Conservation (phyloP, 2,113 vertebrate genomes). For the Erinaceus europaeus region DNA sequence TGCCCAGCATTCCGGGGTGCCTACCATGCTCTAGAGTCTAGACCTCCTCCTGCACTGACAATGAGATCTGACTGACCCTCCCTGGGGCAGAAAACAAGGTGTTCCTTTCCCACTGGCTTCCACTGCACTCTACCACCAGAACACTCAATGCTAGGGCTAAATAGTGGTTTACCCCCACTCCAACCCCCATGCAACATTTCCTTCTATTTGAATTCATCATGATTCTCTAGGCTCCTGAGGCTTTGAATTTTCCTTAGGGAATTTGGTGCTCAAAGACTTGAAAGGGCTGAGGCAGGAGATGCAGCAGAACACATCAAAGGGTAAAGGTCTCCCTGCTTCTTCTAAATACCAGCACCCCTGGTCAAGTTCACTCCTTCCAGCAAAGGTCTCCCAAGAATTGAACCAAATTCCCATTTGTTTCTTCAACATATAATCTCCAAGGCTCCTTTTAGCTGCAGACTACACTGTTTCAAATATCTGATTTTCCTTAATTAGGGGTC, state of each 20-base stretch:
- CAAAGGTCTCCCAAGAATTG: neutral
- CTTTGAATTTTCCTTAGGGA: no score
- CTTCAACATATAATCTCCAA: neutral
- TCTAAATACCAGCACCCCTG: neutral
- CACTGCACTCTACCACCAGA: neutral
- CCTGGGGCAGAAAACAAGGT: neutral
- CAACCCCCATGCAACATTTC: no score
- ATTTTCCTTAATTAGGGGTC: neutral
- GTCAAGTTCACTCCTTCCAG: neutral
- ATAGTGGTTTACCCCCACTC: no score
- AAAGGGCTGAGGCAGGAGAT: neutral
- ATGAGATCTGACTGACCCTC: neutral
- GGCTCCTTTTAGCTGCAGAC: neutral
- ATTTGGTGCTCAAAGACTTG: no score
- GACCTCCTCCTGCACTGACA: neutral
- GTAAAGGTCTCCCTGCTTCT: neutral
- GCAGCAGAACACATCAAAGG: neutral
- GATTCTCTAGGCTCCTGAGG: neutral
- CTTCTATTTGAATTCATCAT: no score
- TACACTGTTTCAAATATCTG: neutral
- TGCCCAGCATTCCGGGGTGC: neutral
- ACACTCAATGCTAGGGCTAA: neutral
- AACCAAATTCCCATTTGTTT: neutral
- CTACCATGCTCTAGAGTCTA: no score
- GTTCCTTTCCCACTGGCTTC: neutral